Base-by-base conservation (phyloP, 2,113 vertebrate genomes). In the Caranx melampygus region DNA sequence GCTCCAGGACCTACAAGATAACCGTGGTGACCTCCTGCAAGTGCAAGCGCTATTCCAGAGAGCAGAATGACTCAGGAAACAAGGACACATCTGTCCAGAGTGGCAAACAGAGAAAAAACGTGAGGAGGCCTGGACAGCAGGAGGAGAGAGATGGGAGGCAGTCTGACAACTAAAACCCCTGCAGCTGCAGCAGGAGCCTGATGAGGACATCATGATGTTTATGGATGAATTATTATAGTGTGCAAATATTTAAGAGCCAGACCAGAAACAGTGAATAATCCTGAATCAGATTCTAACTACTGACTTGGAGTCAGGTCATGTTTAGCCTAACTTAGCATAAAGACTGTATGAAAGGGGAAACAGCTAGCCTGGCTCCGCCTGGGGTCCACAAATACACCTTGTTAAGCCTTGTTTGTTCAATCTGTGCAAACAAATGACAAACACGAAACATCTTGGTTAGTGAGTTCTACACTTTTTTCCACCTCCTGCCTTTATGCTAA, bases 21-120 rank as follows among this genome's bases (percentile, higher is more conserved):
- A 97, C 96, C 0, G 96, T 97, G 86, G 97, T 99, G 80, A 98
- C 96, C 0, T 96, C 97, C 82, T 99, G 98, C 93, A 98, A 95
- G 83, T 99, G 98, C 92, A 99, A 99, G 90, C 90, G 96, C 67
- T 97, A 97, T 92, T 96, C 95, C 34, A 93, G 97, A 60, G 95
- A 98, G 87, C 96, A 97, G 92, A 99, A 99, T 0, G 95, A 97
- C 62, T 99, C 98, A 4, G 96, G 93, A 60, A 95, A 96, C 52
- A 95, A 94, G 49, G 91, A 95, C 57, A 95, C 93, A 54, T 72
- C 94, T 3, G 85, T 79, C 35, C 92, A 89, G 63, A 93, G 95
- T 1, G 92, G 93, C 82, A 94, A 93, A 88, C 92, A 93, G 69
- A 94, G 91, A 83, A 96, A 95, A 91, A 92, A 88, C 87, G 92